A percentile compares a stretch with the other conserved stretches of the same genome.
Evolutionary conservation across 1,140 invertebrate genomes (phyloP).

Genomic region (Lepidurus packardi): DNA sequence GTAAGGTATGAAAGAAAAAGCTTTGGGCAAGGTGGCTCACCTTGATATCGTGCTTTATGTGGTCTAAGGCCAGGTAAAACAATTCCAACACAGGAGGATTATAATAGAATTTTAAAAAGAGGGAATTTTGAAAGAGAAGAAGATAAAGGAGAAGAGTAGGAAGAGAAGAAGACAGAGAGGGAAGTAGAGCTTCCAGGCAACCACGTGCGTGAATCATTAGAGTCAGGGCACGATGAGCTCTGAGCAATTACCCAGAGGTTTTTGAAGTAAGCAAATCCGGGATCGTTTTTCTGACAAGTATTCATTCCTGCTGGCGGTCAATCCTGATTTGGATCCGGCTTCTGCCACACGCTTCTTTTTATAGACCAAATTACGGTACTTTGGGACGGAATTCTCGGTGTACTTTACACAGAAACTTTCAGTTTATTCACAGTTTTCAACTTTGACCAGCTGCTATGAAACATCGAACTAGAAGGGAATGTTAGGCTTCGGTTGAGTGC

Average conservation of each 20-base stretch:
- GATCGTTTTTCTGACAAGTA: conserved; percentile 2
- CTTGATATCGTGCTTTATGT: neutral
- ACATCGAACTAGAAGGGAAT: no score
- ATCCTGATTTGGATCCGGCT: conserved; percentile 15
- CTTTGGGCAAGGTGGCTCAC: neutral
- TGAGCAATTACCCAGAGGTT: neutral
- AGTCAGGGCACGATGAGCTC: conserved; percentile 4
- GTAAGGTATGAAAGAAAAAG: neutral
- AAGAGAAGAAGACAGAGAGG: neutral
- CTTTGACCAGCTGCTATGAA: no score
- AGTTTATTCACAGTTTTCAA: no score
- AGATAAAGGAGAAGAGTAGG: neutral
- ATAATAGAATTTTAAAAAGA: neutral
- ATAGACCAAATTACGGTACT: neutral
- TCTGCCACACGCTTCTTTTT: neutral
- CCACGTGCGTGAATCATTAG: conserved; percentile 21
- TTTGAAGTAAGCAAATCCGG: neutral
- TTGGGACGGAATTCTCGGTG: neutral
- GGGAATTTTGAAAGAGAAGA: neutral
- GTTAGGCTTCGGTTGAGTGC: no score
- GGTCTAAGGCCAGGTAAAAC: neutral
- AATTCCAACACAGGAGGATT: neutral
- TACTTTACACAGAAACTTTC: no score
- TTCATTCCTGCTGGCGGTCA: neutral
- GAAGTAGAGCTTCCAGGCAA: conserved; percentile 2